Evolutionary conservation across 2,797 vertebrate species (phyloP).

Genomic region (Spatula clypeata): DNA sequence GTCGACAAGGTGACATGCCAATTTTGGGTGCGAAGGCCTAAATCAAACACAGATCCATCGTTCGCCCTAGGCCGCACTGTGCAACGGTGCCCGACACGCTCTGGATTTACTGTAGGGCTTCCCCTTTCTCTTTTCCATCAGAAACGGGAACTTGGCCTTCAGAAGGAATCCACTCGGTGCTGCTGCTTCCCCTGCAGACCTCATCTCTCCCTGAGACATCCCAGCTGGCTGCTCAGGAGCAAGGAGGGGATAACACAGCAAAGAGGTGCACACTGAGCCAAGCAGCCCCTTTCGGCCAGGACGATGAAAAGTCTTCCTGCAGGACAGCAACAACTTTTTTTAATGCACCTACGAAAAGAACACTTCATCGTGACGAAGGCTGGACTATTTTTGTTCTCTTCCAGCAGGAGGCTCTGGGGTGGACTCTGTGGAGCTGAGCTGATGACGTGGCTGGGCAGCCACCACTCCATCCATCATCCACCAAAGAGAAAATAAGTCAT

Average conservation of each 20-base stretch:
- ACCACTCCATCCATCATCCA: neutral
- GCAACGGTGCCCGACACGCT: neutral
- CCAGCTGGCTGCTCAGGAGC: neutral
- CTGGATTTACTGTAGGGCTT: neutral
- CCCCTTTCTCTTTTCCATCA: neutral
- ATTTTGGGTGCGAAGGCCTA: neutral
- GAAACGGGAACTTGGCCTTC: neutral
- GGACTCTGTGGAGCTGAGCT: neutral
- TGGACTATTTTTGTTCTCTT: neutral
- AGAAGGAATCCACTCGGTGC: neutral
- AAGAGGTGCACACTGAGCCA: neutral
- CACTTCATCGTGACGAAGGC: neutral
- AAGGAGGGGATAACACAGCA: neutral
- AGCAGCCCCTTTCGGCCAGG: neutral
- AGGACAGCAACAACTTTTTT: neutral
- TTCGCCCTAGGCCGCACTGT: neutral
- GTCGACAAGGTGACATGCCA: neutral
- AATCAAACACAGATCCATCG: conserved; percentile 17
- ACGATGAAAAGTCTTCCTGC: neutral
- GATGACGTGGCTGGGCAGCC: neutral
- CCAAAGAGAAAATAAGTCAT: neutral
- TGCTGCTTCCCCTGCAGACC: neutral
- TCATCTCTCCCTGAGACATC: neutral
- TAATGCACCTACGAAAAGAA: neutral
- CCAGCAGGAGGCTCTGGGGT: neutral